A percentile compares a stretch with the other conserved stretches of the same genome.
Conservation (phyloP, 2,888 invertebrate species). For the Zhuqinia jingwanae region DNA sequence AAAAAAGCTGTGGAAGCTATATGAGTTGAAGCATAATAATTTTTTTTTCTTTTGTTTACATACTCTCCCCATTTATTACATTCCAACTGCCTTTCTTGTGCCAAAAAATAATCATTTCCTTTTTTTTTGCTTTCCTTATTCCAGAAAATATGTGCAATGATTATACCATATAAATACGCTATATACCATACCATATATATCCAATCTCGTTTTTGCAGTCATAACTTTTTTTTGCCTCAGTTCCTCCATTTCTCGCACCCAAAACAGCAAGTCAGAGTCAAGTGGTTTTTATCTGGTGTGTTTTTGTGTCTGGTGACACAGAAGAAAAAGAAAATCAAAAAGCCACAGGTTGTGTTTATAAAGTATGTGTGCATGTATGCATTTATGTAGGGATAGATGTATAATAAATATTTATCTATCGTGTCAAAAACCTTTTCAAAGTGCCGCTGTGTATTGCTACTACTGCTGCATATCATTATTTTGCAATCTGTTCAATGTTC, state of each 20-base stretch:
- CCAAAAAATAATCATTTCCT: neutral
- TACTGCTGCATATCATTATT: neutral
- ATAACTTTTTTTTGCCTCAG: neutral
- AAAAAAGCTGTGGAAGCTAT: neutral
- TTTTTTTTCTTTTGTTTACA: conserved; percentile 26
- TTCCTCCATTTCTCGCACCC: neutral
- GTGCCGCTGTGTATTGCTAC: neutral
- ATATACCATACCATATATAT: neutral
- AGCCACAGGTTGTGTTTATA: conserved; percentile 39
- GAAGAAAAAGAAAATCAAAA: neutral
- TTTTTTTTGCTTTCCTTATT: neutral
- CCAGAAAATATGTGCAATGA: neutral
- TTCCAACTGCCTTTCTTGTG: conserved; percentile 5
- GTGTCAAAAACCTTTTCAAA: conserved; percentile 12
- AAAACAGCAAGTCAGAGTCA: too few relatives aligned
- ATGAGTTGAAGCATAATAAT: neutral
- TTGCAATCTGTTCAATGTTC: neutral
- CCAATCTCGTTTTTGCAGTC: neutral
- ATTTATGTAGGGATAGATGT: neutral
- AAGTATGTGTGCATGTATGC: too few relatives aligned
- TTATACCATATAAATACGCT: too few relatives aligned
- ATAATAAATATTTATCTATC: neutral
- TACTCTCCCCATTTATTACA: neutral
- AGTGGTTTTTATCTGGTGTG: too few relatives aligned
- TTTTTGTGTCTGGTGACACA: conserved; percentile 43